Evolutionary conservation across 1,140 invertebrate species (phyloP).

Genomic region (Drosophila simulans): DNA sequence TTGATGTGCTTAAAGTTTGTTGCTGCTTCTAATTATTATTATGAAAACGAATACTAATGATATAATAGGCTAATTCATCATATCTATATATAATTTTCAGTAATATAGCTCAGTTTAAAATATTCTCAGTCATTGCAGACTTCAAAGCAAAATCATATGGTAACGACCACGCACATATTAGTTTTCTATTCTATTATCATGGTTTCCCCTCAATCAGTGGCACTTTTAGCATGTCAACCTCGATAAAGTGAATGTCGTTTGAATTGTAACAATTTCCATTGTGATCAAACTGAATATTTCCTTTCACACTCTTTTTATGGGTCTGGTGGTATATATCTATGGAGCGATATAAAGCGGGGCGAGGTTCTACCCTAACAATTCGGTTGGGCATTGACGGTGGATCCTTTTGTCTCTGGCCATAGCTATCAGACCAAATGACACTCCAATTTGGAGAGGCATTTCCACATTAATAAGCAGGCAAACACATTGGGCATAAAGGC

Average conservation of each 20-base stretch:
- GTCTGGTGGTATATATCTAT: conserved; percentile 16
- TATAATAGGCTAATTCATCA: too few relatives aligned
- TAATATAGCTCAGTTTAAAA: not conserved
- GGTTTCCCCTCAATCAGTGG: conserved; percentile 29
- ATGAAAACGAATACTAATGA: too few relatives aligned
- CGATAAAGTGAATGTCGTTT: conserved; percentile 37
- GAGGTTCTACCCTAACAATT: conserved; percentile 54
- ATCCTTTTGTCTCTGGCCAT: conserved; percentile 37
- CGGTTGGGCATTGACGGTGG: conserved; percentile 47
- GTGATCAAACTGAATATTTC: conserved; percentile 41
- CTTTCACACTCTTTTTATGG: conserved; percentile 55
- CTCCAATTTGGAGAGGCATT: conserved; percentile 81
- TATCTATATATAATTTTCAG: too few relatives aligned
- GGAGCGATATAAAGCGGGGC: conserved; percentile 17
- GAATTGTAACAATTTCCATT: conserved; percentile 44
- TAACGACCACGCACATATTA: conserved; percentile 13
- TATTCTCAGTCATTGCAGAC: conserved; percentile 21
- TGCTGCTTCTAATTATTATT: too few relatives aligned
- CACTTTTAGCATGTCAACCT: conserved; percentile 47
- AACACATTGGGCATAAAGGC: conserved; percentile 65
- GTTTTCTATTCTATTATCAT: conserved; percentile 36
- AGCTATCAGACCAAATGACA: conserved; percentile 69
- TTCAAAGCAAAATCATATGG: conserved; percentile 11
- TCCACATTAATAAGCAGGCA: conserved; percentile 79
- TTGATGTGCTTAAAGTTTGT: too few relatives aligned